phyloP scores from a whole-genome alignment of 2,888 invertebrate genomes.

The Masnerella sp. region DNA sequence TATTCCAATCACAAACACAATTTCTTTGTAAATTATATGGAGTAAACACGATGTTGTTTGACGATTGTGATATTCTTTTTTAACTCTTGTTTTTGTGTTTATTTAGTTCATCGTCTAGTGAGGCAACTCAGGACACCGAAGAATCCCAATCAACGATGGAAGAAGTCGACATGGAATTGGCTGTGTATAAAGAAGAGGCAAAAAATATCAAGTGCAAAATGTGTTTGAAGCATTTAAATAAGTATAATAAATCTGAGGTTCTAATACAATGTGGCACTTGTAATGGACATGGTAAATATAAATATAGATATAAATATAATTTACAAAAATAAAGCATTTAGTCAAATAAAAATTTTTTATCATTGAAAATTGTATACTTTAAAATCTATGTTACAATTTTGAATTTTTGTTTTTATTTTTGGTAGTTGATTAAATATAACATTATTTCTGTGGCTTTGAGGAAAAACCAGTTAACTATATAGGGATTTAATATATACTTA shows the following conservation, averaged over 20 bases:
- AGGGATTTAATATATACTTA: too few relatives aligned
- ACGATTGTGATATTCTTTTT: too few relatives aligned
- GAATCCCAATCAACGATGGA: slow-evolving; percentile 77
- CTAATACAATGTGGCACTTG: slow-evolving; percentile 82
- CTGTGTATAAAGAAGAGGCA: slow-evolving; percentile 71
- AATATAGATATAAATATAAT: neutral
- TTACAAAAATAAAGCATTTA: neutral
- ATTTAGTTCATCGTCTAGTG: slow-evolving; percentile 78
- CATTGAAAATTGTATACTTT: too few relatives aligned
- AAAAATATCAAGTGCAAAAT: slow-evolving; percentile 78
- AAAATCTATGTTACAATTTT: too few relatives aligned
- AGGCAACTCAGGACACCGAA: slow-evolving; percentile 77
- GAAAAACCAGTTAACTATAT: too few relatives aligned
- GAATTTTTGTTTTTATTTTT: neutral
- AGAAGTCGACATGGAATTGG: slow-evolving; percentile 75
- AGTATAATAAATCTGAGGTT: slow-evolving; percentile 79
- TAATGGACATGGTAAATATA: slow-evolving; percentile 80
- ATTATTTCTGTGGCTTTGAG: too few relatives aligned
- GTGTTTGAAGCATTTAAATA: slow-evolving; percentile 78
- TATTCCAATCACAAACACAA: too few relatives aligned
- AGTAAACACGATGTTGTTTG: too few relatives aligned
- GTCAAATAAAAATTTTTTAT: too few relatives aligned
- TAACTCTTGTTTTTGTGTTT: too few relatives aligned
- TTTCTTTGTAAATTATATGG: too few relatives aligned
- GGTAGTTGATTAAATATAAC: too few relatives aligned